phyloP scores from a whole-genome alignment of 2,888 invertebrate species.

The Byasa hedistus region DNA sequence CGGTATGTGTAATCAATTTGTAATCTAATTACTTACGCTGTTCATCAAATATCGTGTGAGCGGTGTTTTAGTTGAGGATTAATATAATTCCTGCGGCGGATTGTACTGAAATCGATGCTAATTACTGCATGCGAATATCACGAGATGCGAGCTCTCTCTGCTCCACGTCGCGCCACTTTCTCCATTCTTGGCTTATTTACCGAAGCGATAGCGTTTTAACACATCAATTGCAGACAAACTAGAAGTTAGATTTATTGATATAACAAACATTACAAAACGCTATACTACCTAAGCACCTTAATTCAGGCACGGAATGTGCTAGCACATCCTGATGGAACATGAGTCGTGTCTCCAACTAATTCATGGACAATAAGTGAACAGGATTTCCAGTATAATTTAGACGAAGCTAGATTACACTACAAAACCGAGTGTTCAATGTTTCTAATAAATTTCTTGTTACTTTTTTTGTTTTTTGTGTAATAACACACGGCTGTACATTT shows the following conservation, averaged over 20 bases:
- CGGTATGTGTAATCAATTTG: slow-evolving; percentile 9
- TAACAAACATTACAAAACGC: not conserved
- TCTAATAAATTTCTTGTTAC: slow-evolving; percentile 15
- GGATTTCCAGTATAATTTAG: no score
- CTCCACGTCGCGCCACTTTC: slow-evolving; percentile 29
- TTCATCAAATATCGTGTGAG: slow-evolving; percentile 13
- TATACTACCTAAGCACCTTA: no score
- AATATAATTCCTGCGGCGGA: slow-evolving; percentile 9
- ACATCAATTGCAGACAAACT: slow-evolving; percentile 1
- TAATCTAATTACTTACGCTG: slow-evolving; percentile 8
- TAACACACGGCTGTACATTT: slow-evolving; percentile 33
- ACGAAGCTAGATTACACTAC: no score
- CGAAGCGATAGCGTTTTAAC: slow-evolving; percentile 10
- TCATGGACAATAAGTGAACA: no score
- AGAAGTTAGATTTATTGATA: not conserved
- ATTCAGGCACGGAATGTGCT: no score
- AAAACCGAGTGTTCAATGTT: not conserved
- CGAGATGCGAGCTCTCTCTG: slow-evolving; percentile 29
- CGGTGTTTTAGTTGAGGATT: not conserved
- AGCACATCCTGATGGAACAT: no score
- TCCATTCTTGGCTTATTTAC: slow-evolving; percentile 27
- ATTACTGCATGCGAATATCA: slow-evolving; percentile 22
- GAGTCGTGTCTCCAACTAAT: no score
- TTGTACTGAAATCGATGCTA: slow-evolving; percentile 13
- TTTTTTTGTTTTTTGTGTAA: slow-evolving; percentile 24